Evolutionary conservation across 2,888 invertebrate species (phyloP).

Genomic region (Limnephilus marmoratus): DNA sequence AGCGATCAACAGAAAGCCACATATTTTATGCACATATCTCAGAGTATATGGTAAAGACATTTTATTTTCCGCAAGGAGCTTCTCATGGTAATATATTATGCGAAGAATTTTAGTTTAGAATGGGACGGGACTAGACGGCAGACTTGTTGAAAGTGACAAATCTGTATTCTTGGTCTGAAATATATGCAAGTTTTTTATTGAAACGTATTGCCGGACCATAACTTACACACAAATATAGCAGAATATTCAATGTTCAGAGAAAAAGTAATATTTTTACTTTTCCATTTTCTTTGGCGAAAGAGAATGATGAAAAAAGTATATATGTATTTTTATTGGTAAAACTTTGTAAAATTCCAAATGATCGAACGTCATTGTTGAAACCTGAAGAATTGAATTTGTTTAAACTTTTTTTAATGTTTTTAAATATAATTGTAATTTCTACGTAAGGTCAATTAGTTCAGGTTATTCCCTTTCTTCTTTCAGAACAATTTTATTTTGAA

Average conservation of each 20-base stretch:
- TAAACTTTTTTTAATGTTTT: too few species aligned
- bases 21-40: too few species aligned
- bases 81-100: not conserved
- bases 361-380: not conserved
- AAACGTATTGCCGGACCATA: not conserved
- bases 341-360: not conserved
- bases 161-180: not conserved
- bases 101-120: not conserved
- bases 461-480: too few species aligned
- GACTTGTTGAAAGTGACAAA: slow-evolving; percentile 40
- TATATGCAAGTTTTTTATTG: not conserved
- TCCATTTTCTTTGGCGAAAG: not conserved
- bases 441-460: too few species aligned
- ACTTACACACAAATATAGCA: not conserved
- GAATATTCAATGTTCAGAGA: not conserved
- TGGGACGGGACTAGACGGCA: not conserved
- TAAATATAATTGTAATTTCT: too few species aligned
- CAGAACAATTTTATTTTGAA: too few species aligned
- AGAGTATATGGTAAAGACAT: not conserved
- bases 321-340: not conserved
- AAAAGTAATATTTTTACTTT: not conserved
- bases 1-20: not conserved
- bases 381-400: not conserved
- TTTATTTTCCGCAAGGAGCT: not conserved
- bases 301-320: not conserved